phyloP scores from a whole-genome alignment of 1,140 invertebrate species.

The Drosophila murphyi region DNA sequence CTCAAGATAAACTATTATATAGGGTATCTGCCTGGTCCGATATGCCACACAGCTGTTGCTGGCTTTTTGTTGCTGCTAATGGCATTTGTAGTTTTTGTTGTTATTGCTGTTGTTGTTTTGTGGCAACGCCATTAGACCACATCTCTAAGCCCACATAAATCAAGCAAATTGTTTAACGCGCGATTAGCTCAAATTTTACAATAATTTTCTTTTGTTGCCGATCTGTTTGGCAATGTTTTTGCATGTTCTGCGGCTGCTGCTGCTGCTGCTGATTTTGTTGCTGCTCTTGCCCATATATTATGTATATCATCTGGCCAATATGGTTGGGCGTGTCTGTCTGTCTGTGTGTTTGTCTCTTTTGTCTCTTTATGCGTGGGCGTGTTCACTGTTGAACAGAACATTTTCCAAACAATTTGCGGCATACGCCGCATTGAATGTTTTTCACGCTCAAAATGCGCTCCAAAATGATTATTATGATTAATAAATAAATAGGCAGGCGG shows the following conservation, averaged over 20 bases:
- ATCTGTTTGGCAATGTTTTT: constrained; percentile 47
- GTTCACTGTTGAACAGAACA: constrained; percentile 57
- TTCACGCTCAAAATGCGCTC: constrained; percentile 76
- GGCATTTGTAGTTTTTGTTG: constrained; percentile 5
- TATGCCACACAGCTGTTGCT: not conserved
- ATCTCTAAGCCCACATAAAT: constrained; percentile 58
- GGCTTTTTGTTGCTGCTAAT: not conserved
- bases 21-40: not conserved
- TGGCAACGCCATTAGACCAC: constrained; percentile 32
- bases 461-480: constrained; percentile 83
- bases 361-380: constrained; percentile 23
- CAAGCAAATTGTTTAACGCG: constrained; percentile 81
- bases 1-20: not conserved
- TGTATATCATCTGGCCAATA: constrained; percentile 39
- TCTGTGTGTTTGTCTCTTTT: constrained; percentile 50
- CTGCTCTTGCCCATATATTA: constrained; percentile 19
- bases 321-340: constrained; percentile 32
- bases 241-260: constrained; percentile 49
- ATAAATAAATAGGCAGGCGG: constrained; percentile 72
- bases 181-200: constrained; percentile 80
- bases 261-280: no score
- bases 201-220: constrained; percentile 71
- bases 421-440: constrained; percentile 80
- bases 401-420: constrained; percentile 80
- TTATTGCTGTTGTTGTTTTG: constrained; percentile 6